A percentile compares a stretch with the other conserved stretches of the same genome.
Evolutionary conservation across 2,888 invertebrate species (phyloP).

Genomic region (Hybos culiciformis): DNA sequence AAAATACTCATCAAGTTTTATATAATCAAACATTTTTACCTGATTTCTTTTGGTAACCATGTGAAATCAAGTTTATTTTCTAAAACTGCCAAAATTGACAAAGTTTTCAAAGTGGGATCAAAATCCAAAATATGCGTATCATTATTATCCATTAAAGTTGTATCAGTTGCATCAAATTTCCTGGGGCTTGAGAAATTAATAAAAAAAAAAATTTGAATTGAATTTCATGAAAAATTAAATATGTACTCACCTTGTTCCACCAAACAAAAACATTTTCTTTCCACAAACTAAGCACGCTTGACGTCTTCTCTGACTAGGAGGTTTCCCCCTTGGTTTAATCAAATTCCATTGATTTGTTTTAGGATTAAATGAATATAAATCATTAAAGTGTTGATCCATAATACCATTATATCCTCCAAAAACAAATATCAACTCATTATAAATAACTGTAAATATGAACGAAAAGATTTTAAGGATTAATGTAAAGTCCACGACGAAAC

Average conservation of each 20-base stretch:
- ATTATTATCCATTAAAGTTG: constrained; percentile 56
- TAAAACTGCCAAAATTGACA: constrained; percentile 52
- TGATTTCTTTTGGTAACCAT: constrained; percentile 48
- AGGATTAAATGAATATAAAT: constrained; percentile 62
- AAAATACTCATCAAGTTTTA: not conserved
- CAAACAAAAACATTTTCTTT: constrained; percentile 68
- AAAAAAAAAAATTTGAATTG: not conserved
- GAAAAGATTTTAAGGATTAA: too few species aligned
- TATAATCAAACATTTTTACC: constrained; percentile 36
- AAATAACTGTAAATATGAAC: constrained; percentile 49
- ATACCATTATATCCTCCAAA: constrained; percentile 84
- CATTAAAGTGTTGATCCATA: constrained; percentile 64
- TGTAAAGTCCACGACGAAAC: too few species aligned
- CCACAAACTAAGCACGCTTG: constrained; percentile 69
- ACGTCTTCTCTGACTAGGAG: constrained; percentile 52
- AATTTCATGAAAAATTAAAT: not conserved
- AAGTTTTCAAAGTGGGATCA: constrained; percentile 56
- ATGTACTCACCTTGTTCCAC: constrained; percentile 64
- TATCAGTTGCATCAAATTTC: constrained; percentile 1
- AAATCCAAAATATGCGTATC: constrained; percentile 75
- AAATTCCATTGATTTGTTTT: constrained; percentile 46
- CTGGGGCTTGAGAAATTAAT: not conserved
- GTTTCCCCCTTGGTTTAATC: constrained; percentile 42
- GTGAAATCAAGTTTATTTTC: constrained; percentile 49
- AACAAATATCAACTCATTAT: constrained; percentile 64